A percentile compares a stretch with the other conserved stretches of the same genome.
These are phyloP conservation scores for Andricus grossulariae DNA, from an alignment of 1,140 invertebrate species.

Conservation along the genomic window DNA sequence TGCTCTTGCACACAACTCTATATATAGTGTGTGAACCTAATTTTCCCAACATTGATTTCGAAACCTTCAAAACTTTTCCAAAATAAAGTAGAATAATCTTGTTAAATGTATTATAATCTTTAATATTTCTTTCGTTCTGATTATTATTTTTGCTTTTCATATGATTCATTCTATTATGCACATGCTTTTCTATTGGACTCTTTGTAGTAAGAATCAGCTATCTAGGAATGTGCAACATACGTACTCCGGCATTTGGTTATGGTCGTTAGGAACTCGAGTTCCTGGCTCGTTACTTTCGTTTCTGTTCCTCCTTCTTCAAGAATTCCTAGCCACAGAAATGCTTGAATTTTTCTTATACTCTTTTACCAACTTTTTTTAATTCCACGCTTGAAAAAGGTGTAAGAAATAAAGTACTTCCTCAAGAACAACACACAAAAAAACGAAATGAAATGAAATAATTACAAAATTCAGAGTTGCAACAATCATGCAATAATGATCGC, in stretches of 20 bases:
- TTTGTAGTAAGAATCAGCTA: not conserved
- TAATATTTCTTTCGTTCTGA: too few species aligned
- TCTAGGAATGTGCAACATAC: constrained; percentile 7
- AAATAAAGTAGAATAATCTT: too few species aligned
- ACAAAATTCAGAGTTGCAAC: not conserved
- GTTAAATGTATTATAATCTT: too few species aligned
- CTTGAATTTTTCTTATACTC: not conserved
- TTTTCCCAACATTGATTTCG: too few species aligned
- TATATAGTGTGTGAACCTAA: too few species aligned
- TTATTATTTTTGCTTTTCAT: too few species aligned
- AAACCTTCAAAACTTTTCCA: too few species aligned
- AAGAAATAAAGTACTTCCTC: too few species aligned
- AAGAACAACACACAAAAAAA: too few species aligned
- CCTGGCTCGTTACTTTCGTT: constrained; percentile 6
- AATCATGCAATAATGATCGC: constrained; percentile 16
- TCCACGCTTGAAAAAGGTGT: not conserved
- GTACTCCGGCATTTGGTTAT: constrained; percentile 21
- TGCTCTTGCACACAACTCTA: too few species aligned
- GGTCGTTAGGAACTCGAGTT: constrained; percentile 18
- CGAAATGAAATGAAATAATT: too few species aligned
- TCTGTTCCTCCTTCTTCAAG: constrained; percentile 1
- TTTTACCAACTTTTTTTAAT: not conserved
- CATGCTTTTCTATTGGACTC: not conserved
- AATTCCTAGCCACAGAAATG: not conserved
- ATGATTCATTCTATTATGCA: too few species aligned